Conservation (phyloP, 2,888 invertebrate genomes). For the Pheosia tremula region DNA sequence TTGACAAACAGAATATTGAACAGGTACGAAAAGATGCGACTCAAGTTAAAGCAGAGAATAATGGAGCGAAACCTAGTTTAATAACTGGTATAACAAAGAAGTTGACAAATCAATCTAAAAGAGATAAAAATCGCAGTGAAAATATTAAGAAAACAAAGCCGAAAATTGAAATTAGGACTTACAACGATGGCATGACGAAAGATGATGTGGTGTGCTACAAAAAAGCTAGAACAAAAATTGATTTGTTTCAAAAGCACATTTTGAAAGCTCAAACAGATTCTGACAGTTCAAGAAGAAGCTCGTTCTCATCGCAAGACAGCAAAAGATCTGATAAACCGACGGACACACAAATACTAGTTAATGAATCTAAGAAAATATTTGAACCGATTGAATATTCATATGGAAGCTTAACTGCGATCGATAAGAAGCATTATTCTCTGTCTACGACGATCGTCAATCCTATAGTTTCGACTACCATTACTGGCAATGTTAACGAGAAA, state of each 20-base stretch:
- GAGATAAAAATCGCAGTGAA: slow-evolving; percentile 55
- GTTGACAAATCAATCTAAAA: slow-evolving; percentile 68
- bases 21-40: slow-evolving; percentile 14
- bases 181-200: slow-evolving; percentile 67
- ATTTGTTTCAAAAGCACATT: slow-evolving; percentile 80
- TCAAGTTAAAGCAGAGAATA: slow-evolving; percentile 41
- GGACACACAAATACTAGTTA: slow-evolving; percentile 51
- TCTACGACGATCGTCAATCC: slow-evolving; percentile 49
- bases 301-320: slow-evolving; percentile 62
- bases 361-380: slow-evolving; percentile 67
- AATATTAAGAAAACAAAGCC: slow-evolving; percentile 58
- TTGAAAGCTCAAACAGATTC: slow-evolving; percentile 70
- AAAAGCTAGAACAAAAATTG: slow-evolving; percentile 77
- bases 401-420: slow-evolving; percentile 52
- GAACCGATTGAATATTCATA: slow-evolving; percentile 59
- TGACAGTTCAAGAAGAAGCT: slow-evolving; percentile 69
- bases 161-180: slow-evolving; percentile 74
- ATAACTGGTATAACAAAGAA: slow-evolving; percentile 70
- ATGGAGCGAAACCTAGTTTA: slow-evolving; percentile 56
- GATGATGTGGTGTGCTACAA: slow-evolving; percentile 73
- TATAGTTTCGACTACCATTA: slow-evolving; percentile 54
- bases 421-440: slow-evolving; percentile 52
- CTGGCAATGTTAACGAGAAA: slow-evolving; percentile 76
- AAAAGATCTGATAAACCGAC: slow-evolving; percentile 45
- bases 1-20: slow-evolving; percentile 26